Evolutionary conservation across 2,888 invertebrate species (phyloP).

Genomic region (Metopia argyrocephala): DNA sequence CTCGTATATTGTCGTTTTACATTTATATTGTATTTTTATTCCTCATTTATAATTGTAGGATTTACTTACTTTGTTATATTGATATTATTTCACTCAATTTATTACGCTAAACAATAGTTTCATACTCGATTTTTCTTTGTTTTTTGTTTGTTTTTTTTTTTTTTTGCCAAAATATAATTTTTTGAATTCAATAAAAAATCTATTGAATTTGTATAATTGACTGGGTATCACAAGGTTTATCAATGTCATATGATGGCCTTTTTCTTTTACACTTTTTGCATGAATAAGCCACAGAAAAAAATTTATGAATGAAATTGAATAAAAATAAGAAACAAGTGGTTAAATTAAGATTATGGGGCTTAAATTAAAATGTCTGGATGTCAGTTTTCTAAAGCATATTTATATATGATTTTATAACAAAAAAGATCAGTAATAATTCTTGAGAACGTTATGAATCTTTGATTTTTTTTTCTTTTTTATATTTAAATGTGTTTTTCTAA

Average conservation of each 20-base stretch:
- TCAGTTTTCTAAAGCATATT: not conserved
- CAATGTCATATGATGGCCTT: conserved; percentile 13
- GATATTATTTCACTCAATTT: not conserved
- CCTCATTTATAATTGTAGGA: conserved; percentile 22
- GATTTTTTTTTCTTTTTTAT: not conserved
- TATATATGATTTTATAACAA: not conserved
- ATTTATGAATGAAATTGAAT: not conserved
- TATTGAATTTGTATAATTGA: conserved; percentile 2
- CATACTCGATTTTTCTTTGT: too few relatives aligned
- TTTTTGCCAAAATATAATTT: too few relatives aligned
- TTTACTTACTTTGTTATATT: not conserved
- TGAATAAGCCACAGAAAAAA: not conserved
- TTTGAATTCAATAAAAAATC: not conserved
- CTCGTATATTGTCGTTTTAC: not conserved
- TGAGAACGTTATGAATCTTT: not conserved
- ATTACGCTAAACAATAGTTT: not conserved
- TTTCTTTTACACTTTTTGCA: not conserved
- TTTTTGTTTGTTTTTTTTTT: too few relatives aligned
- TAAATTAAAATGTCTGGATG: not conserved
- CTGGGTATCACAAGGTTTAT: conserved; percentile 7
- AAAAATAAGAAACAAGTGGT: too few relatives aligned
- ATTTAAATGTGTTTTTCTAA: too few relatives aligned
- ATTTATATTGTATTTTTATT: conserved; percentile 4
- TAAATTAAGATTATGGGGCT: not conserved
- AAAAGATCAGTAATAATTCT: not conserved